Conservation (phyloP, 2,888 invertebrate species). For the Sericinus montela region DNA sequence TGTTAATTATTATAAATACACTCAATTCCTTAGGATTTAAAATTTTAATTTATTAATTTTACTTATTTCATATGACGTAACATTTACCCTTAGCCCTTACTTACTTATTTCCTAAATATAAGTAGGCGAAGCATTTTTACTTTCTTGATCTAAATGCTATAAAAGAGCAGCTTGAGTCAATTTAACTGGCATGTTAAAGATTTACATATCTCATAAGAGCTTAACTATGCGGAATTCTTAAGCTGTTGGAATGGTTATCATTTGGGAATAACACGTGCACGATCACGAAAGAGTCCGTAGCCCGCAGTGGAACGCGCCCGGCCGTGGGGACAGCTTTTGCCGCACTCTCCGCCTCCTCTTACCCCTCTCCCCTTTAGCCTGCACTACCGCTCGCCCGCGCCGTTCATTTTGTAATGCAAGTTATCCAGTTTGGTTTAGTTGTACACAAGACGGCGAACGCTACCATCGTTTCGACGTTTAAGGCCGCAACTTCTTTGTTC, state of each 20-base stretch:
- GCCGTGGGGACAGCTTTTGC: conserved; percentile 21
- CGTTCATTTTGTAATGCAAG: conserved; percentile 30
- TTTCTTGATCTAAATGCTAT: too few relatives aligned
- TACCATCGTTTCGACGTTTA: conserved; percentile 37
- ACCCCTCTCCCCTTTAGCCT: conserved; percentile 33
- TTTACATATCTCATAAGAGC: too few relatives aligned
- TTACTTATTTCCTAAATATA: too few relatives aligned
- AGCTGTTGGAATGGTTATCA: conserved; percentile 19
- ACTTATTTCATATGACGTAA: too few relatives aligned
- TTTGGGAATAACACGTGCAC: conserved; percentile 39
- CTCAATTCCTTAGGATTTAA: too few relatives aligned
- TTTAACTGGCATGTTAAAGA: too few relatives aligned
- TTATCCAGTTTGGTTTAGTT: conserved; percentile 45
- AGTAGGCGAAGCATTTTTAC: too few relatives aligned
- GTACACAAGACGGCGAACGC: conserved; percentile 49
- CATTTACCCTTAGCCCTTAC: too few relatives aligned
- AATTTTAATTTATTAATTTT: too few relatives aligned
- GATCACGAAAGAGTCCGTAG: conserved; percentile 15
- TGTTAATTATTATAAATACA: too few relatives aligned
- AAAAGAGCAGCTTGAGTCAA: too few relatives aligned
- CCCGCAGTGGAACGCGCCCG: conserved; percentile 21
- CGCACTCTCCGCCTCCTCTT: conserved; percentile 35
- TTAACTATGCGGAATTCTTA: too few relatives aligned
- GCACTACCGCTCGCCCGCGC: conserved; percentile 21
- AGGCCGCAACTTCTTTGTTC: conserved; percentile 48